Percentiles rank a stretch among this genome's conserved stretches.
phyloP scores from a whole-genome alignment of 2,113 vertebrate species.

The Lepisosteus oculatus region DNA sequence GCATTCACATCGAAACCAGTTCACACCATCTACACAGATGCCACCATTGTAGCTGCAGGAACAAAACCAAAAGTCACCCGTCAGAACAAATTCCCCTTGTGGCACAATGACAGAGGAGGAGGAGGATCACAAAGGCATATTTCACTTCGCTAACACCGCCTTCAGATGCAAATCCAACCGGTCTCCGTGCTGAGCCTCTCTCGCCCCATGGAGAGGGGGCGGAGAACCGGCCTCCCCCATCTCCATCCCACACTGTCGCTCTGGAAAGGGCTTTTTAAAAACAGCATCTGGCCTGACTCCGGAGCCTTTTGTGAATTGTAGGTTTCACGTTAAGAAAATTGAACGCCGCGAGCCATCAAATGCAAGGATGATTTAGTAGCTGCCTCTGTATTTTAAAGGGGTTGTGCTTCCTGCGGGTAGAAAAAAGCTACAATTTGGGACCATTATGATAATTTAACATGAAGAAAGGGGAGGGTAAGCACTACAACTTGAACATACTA shows the following conservation, averaged over 20 bases:
- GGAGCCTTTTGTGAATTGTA: constrained; percentile 22
- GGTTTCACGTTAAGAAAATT: constrained; percentile 3
- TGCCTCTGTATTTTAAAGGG: constrained; percentile 49
- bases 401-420: constrained; percentile 31
- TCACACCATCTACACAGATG: constrained; percentile 86
- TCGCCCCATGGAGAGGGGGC: constrained; percentile 45
- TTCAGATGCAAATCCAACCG: constrained; percentile 65
- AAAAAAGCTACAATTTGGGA: not conserved
- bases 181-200: constrained; percentile 47
- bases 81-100: not conserved
- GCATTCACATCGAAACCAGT: constrained; percentile 96
- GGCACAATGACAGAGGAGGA: no score
- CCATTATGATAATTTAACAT: constrained; percentile 15
- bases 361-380: constrained; percentile 59
- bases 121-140: constrained; percentile 36
- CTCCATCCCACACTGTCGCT: constrained; percentile 38
- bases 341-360: constrained; percentile 1
- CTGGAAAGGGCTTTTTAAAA: constrained; percentile 50
- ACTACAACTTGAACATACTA: not conserved
- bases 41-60: constrained; percentile 87
- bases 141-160: constrained; percentile 43
- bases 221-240: constrained; percentile 25
- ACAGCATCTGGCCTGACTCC: constrained; percentile 20
- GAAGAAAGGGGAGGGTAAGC: constrained; percentile 18
- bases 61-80: not conserved